phyloP scores from a whole-genome alignment of 2,797 vertebrate species.

The Discoglossus pictus region DNA sequence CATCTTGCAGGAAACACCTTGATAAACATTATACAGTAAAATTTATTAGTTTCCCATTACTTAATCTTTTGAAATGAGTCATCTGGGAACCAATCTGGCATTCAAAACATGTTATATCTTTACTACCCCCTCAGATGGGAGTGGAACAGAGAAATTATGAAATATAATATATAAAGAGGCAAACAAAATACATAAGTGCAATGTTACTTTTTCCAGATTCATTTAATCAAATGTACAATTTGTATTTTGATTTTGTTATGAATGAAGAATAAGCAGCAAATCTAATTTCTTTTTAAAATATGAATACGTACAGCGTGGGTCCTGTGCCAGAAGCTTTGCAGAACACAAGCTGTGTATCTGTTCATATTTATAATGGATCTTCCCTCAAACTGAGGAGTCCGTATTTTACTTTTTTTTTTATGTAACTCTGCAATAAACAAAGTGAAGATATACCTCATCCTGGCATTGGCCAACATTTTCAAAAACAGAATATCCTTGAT shows the following conservation, averaged over 20 bases:
- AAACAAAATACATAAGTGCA: too few species aligned
- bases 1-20: too few species aligned
- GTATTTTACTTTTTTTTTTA: constrained; percentile 20
- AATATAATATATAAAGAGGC: too few species aligned
- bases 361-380: constrained; percentile 13
- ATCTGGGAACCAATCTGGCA: background rate
- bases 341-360: constrained; percentile 3
- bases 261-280: background rate
- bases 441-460: constrained; percentile 11
- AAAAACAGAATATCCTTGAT: background rate
- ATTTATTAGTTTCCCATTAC: too few species aligned
- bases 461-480: background rate
- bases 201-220: too few species aligned
- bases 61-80: background rate
- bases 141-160: too few species aligned
- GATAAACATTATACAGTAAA: too few species aligned
- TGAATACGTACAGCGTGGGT: constrained; percentile 1
- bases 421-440: constrained; percentile 1
- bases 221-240: too few species aligned
- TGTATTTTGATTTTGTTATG: background rate
- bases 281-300: constrained; percentile 27
- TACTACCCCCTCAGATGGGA: too few species aligned
- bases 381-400: constrained; percentile 16
- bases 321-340: constrained; percentile 9
- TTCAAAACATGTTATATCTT: too few species aligned